Percentiles rank a stretch among this genome's conserved stretches.
Conservation (phyloP, 2,113 vertebrate genomes). For the Camelus bactrianus region DNA sequence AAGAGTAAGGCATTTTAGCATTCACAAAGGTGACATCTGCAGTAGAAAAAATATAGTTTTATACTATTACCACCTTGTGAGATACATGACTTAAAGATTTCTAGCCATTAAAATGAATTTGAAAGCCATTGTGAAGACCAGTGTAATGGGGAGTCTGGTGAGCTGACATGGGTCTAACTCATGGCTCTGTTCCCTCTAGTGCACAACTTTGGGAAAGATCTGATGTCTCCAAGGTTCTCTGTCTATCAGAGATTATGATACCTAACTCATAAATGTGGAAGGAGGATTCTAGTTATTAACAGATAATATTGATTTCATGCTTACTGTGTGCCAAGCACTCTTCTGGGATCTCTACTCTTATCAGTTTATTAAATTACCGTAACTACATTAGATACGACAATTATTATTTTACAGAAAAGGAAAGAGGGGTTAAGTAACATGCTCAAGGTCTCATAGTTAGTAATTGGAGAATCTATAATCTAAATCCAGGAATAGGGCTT, state of each 20-base stretch:
- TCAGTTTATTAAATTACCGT: slow-evolving; percentile 54
- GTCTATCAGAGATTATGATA: background rate
- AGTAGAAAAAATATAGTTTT: background rate
- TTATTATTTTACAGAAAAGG: slow-evolving; percentile 49
- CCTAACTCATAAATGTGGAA: background rate
- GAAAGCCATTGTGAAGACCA: background rate
- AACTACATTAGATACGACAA: background rate
- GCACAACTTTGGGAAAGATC: background rate
- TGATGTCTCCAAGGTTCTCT: background rate
- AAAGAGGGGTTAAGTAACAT: slow-evolving; percentile 15
- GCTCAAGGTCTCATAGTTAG: background rate
- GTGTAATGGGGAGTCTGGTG: background rate
- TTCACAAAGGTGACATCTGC: background rate
- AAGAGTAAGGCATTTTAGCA: background rate
- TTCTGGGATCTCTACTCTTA: slow-evolving; percentile 28
- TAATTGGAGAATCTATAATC: background rate
- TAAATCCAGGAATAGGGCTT: background rate
- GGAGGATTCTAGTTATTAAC: background rate
- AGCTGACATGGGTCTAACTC: background rate
- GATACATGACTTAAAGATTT: background rate
- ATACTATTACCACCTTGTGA: background rate
- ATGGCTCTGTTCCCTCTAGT: too few species aligned
- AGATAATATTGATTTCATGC: slow-evolving; percentile 20
- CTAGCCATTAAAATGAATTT: background rate
- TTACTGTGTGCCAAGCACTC: slow-evolving; percentile 20